Evolutionary conservation across 2,113 vertebrate species (phyloP).

Genomic region (Centrocercus urophasianus): DNA sequence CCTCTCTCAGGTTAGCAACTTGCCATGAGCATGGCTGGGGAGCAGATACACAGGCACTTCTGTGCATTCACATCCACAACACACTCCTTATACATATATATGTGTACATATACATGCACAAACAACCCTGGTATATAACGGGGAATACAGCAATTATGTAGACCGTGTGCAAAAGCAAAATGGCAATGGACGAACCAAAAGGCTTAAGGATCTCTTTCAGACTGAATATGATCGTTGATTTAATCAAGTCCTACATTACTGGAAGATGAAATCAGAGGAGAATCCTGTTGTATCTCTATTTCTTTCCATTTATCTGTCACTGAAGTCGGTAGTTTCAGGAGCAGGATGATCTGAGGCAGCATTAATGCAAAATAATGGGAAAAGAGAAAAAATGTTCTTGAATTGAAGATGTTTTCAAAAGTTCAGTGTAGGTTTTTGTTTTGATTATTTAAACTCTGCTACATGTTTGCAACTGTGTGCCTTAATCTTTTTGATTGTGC

Average conservation of each 20-base stretch:
- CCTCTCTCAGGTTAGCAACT: neutral
- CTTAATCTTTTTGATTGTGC: neutral
- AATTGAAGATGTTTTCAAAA: neutral
- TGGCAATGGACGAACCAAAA: neutral
- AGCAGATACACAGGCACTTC: neutral
- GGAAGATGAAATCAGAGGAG: neutral
- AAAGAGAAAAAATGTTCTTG: neutral
- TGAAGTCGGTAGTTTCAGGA: neutral
- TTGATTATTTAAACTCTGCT: neutral
- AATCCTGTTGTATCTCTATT: neutral
- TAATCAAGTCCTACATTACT: neutral
- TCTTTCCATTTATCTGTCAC: neutral
- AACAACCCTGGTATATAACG: neutral
- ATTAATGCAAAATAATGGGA: neutral
- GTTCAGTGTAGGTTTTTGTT: neutral
- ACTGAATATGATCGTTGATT: neutral
- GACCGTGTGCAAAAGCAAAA: neutral
- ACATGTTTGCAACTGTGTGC: neutral
- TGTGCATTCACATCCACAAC: accelerated
- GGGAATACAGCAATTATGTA: accelerated
- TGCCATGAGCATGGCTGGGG: neutral
- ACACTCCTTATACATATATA: accelerated
- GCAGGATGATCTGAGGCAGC: neutral
- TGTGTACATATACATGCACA: accelerated
- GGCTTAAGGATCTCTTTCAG: neutral